phyloP scores from a whole-genome alignment of 2,113 vertebrate genomes.

The Salvator merianae region DNA sequence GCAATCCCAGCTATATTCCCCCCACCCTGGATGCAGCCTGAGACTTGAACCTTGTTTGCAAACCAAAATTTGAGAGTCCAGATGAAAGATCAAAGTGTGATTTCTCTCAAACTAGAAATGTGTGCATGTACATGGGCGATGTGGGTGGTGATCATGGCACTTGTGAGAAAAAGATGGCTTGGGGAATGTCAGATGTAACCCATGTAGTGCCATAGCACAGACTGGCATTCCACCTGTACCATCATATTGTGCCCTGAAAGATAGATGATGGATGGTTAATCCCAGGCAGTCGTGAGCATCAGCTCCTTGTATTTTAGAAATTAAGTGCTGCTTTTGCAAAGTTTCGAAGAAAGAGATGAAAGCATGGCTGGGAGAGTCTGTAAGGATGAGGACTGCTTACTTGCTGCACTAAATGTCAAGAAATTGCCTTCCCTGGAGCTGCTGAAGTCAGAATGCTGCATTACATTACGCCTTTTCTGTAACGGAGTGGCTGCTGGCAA shows the following conservation, averaged over 20 bases:
- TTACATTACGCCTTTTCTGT: slow-evolving; percentile 2
- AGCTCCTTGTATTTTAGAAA: slow-evolving; percentile 8
- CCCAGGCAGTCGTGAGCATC: background rate
- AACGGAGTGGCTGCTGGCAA: slow-evolving; percentile 24
- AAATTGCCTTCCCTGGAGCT: slow-evolving; percentile 11
- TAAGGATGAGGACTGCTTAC: slow-evolving; percentile 6
- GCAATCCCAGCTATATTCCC: too few relatives aligned
- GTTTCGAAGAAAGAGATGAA: background rate
- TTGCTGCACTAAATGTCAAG: background rate
- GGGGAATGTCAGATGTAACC: too few relatives aligned
- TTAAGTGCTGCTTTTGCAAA: background rate
- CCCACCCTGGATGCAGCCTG: too few relatives aligned
- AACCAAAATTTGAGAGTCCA: background rate
- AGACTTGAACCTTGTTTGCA: background rate
- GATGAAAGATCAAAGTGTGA: background rate
- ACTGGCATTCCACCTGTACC: background rate
- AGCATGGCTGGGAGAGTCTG: background rate
- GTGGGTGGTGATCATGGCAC: background rate
- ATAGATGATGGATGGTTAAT: background rate
- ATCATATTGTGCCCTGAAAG: background rate
- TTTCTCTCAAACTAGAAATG: background rate
- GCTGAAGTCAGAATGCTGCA: slow-evolving; percentile 10
- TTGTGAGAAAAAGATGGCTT: background rate
- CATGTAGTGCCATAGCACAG: background rate
- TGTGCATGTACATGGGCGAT: too few relatives aligned